These are phyloP conservation scores for Penaeus vannamei DNA, from an alignment of 1,140 invertebrate genomes.

Conservation along the genomic window DNA sequence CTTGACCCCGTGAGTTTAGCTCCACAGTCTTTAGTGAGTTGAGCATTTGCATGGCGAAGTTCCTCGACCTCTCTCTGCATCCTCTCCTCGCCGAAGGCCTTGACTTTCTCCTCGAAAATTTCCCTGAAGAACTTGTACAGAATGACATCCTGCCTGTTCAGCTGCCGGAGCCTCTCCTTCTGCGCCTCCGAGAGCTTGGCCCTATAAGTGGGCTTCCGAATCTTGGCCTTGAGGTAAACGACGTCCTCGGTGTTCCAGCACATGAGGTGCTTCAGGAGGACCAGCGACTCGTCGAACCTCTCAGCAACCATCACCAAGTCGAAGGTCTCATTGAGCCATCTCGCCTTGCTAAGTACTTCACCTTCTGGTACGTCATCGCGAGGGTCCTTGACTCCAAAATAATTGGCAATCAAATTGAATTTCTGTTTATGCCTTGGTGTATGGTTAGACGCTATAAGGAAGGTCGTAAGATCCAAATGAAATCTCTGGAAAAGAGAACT, in stretches of 20 bases:
- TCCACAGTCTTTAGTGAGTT: background rate
- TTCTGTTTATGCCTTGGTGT: too few species aligned
- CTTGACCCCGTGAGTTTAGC: too few species aligned
- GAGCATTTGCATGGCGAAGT: conserved; percentile 17
- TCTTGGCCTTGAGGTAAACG: background rate
- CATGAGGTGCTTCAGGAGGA: conserved; percentile 73
- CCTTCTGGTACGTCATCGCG: too few species aligned
- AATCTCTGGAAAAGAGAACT: too few species aligned
- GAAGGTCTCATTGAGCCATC: conserved; percentile 68
- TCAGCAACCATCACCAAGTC: conserved; percentile 75
- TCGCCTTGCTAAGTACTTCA: too few species aligned
- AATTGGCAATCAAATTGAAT: too few species aligned
- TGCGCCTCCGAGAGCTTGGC: background rate
- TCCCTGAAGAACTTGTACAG: too few species aligned
- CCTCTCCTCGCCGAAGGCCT: background rate
- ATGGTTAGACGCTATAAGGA: too few species aligned
- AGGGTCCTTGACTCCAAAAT: too few species aligned
- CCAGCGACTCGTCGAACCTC: conserved; percentile 74
- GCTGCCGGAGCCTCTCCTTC: background rate
- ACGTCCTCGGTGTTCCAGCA: conserved; percentile 74
- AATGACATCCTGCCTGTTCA: too few species aligned
- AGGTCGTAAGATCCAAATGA: too few species aligned
- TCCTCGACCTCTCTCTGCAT: conserved; percentile 29
- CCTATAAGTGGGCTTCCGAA: background rate
- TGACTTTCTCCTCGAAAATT: too few species aligned